Evolutionary conservation across 2,888 invertebrate genomes (phyloP).

Genomic region (Cryptocheilus praepositus): DNA sequence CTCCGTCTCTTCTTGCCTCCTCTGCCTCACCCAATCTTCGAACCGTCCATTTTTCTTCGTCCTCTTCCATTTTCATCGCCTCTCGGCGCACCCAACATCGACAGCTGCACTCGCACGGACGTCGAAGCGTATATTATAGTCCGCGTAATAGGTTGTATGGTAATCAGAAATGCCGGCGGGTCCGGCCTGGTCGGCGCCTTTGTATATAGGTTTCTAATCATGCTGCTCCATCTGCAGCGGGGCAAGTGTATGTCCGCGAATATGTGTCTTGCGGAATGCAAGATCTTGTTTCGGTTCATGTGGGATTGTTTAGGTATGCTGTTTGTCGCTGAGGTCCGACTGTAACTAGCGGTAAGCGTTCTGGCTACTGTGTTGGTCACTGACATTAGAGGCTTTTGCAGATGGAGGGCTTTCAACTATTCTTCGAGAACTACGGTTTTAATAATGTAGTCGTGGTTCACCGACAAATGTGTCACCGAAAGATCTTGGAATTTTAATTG

Average conservation of each 20-base stretch:
- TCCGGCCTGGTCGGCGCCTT: conserved; percentile 52
- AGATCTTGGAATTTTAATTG: too few relatives aligned
- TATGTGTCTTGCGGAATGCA: background rate
- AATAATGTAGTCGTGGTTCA: too few relatives aligned
- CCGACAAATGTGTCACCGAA: too few relatives aligned
- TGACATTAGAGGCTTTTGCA: too few relatives aligned
- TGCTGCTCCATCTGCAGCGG: background rate
- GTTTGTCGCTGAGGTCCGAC: too few relatives aligned
- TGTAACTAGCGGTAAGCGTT: too few relatives aligned
- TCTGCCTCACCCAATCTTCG: background rate
- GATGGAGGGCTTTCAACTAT: too few relatives aligned
- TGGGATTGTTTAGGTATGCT: too few relatives aligned
- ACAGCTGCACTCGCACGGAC: conserved; percentile 27
- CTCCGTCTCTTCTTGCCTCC: conserved; percentile 12
- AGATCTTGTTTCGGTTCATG: too few relatives aligned
- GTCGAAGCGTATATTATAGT: conserved; percentile 55
- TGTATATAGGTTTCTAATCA: conserved; percentile 44
- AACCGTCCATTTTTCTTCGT: background rate
- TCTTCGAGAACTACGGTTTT: too few relatives aligned
- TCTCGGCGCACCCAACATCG: conserved; percentile 21
- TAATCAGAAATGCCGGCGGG: conserved; percentile 57
- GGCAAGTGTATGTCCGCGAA: background rate
- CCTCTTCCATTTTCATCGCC: background rate
- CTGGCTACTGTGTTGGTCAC: too few relatives aligned
- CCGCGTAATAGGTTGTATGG: conserved; percentile 60